phyloP scores from a whole-genome alignment of 2,797 vertebrate species.

The Cyprinodon diabolis region DNA sequence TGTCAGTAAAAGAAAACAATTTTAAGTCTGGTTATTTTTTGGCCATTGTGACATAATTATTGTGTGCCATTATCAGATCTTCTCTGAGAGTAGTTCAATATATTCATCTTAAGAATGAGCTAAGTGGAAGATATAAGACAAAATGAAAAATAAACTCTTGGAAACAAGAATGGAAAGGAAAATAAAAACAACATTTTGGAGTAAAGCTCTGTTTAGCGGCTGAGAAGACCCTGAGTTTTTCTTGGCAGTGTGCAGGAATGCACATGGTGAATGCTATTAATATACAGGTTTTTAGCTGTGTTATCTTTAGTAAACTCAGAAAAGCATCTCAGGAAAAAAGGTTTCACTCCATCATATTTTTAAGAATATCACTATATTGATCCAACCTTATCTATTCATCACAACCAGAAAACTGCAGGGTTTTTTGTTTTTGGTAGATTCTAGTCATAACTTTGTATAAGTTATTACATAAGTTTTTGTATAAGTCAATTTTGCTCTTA shows the following conservation, averaged over 20 bases:
- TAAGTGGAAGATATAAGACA: slow-evolving; percentile 14
- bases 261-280: slow-evolving; percentile 33
- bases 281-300: slow-evolving; percentile 55
- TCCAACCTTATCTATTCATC: not conserved
- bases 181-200: slow-evolving; percentile 45
- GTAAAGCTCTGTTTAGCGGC: slow-evolving; percentile 50
- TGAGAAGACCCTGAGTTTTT: slow-evolving; percentile 43
- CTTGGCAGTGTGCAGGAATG: slow-evolving; percentile 52
- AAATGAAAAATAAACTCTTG: slow-evolving; percentile 57
- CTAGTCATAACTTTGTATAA: not conserved
- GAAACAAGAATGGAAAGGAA: slow-evolving; percentile 49
- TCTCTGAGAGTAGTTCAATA: slow-evolving; percentile 29
- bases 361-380: slow-evolving; percentile 1
- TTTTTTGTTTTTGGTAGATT: not conserved
- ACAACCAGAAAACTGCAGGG: not conserved
- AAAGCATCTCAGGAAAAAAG: slow-evolving; percentile 36
- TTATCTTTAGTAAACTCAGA: slow-evolving; percentile 36
- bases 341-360: slow-evolving; percentile 14
- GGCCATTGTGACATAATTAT: not conserved
- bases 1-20: not conserved
- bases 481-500: too few species aligned
- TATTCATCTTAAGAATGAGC: slow-evolving; percentile 28
- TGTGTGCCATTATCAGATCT: slow-evolving; percentile 4
- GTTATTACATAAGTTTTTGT: too few species aligned
- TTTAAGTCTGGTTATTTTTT: not conserved